phyloP scores from a whole-genome alignment of 2,797 vertebrate species.

The Pelobates cultripes region DNA sequence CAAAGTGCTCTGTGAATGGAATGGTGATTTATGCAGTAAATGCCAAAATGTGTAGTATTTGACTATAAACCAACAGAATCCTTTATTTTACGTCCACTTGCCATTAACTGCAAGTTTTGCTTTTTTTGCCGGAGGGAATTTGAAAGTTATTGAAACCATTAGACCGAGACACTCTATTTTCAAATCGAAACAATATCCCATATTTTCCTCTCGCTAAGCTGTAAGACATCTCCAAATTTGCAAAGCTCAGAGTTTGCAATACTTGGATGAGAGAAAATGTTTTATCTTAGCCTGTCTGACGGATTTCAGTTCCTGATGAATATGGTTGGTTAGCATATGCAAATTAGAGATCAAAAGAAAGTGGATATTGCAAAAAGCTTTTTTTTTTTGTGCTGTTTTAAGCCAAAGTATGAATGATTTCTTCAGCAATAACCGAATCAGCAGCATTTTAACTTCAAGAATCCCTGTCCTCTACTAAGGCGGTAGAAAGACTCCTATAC shows the following conservation, averaged over 20 bases:
- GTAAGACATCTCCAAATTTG: background rate
- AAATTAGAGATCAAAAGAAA: slow-evolving; percentile 36
- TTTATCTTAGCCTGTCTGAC: slow-evolving; percentile 28
- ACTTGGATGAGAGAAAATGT: slow-evolving; percentile 11
- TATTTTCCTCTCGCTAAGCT: background rate
- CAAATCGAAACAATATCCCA: slow-evolving; percentile 62
- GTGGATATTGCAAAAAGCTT: slow-evolving; percentile 40
- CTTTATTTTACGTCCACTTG: background rate
- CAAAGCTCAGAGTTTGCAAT: slow-evolving; percentile 20
- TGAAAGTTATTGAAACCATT: slow-evolving; percentile 15
- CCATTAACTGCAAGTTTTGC: background rate
- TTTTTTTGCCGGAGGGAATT: background rate
- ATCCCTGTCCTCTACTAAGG: background rate
- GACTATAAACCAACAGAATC: background rate
- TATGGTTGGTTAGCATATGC: slow-evolving; percentile 41
- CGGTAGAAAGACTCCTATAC: background rate
- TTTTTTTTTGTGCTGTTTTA: slow-evolving; percentile 30
- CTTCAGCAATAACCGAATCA: slow-evolving; percentile 14
- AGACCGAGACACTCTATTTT: slow-evolving; percentile 40
- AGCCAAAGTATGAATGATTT: slow-evolving; percentile 40
- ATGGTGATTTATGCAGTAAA: background rate
- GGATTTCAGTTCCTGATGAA: slow-evolving; percentile 34
- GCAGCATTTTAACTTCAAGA: slow-evolving; percentile 11
- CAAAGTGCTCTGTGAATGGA: background rate
- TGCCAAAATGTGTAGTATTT: background rate